Conservation (phyloP, 2,113 vertebrate species). For the Reinhardtius hippoglossoides region DNA sequence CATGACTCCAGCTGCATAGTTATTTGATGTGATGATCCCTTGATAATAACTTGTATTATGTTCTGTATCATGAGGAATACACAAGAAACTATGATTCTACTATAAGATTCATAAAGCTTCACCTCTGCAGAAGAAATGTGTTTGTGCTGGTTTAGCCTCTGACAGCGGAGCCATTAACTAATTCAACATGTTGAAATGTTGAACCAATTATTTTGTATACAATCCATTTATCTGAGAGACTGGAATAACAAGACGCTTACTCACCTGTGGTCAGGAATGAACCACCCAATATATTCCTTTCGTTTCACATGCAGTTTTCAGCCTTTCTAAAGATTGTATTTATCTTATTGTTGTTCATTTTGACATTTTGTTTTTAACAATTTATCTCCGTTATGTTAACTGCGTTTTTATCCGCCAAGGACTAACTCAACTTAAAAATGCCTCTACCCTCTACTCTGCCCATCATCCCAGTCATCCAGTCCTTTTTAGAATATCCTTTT, state of each 20-base stretch:
- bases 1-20: conserved; percentile 21
- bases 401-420: no score
- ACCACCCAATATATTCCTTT: no score
- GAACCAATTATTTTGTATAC: no score
- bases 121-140: background rate
- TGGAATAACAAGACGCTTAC: no score
- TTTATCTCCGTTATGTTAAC: no score
- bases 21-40: conserved; percentile 34
- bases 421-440: background rate
- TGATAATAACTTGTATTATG: conserved; percentile 3
- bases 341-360: no score
- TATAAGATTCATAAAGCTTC: background rate
- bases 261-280: no score
- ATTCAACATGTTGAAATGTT: background rate
- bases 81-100: background rate
- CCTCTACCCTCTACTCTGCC: background rate
- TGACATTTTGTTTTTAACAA: no score
- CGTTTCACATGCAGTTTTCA: no score
- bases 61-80: conserved; percentile 2
- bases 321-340: no score
- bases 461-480: background rate
- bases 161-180: background rate
- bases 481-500: background rate
- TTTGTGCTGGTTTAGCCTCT: background rate
- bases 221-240: no score